Conservation (phyloP, 2,888 invertebrate species). For the Drosophila meridiana region DNA sequence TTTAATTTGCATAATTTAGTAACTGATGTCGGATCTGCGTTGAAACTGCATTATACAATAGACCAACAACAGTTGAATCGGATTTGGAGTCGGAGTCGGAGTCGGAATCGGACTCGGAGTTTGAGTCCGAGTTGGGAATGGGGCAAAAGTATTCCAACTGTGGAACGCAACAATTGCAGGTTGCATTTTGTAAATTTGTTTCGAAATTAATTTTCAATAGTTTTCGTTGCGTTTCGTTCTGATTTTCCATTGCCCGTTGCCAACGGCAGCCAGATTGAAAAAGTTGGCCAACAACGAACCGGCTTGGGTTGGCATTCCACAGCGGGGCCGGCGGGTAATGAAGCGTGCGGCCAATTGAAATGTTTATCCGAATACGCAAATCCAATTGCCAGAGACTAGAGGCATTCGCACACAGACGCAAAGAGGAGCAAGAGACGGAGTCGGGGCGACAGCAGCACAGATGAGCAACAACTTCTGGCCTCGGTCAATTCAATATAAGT, state of each 20-base stretch:
- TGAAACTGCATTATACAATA: slow-evolving; percentile 18
- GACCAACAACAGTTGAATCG: background rate
- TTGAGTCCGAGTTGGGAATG: background rate
- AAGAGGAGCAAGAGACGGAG: background rate
- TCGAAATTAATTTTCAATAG: slow-evolving; percentile 71
- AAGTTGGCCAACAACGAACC: slow-evolving; percentile 52
- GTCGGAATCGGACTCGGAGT: background rate
- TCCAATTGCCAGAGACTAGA: slow-evolving; percentile 63
- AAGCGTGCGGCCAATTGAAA: slow-evolving; percentile 76
- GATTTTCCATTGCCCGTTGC: slow-evolving; percentile 34
- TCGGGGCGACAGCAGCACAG: slow-evolving; percentile 2
- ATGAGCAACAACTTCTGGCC: slow-evolving; percentile 49
- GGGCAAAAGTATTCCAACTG: slow-evolving; percentile 12
- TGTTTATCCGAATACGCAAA: slow-evolving; percentile 75
- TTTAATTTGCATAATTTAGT: slow-evolving; percentile 79
- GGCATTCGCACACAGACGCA: slow-evolving; percentile 43
- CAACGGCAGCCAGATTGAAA: slow-evolving; percentile 67
- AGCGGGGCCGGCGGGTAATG: slow-evolving; percentile 62
- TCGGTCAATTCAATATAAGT: slow-evolving; percentile 34
- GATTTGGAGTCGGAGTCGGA: background rate
- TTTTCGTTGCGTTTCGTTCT: slow-evolving; percentile 38
- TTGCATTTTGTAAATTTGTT: slow-evolving; percentile 51
- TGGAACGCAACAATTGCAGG: slow-evolving; percentile 39
- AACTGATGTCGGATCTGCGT: slow-evolving; percentile 44
- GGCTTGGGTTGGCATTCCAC: slow-evolving; percentile 17